Evolutionary conservation across 2,888 invertebrate species (phyloP), one percentile per base, ranked within the genome.

Genomic region (Cephus pulcher): DNA sequence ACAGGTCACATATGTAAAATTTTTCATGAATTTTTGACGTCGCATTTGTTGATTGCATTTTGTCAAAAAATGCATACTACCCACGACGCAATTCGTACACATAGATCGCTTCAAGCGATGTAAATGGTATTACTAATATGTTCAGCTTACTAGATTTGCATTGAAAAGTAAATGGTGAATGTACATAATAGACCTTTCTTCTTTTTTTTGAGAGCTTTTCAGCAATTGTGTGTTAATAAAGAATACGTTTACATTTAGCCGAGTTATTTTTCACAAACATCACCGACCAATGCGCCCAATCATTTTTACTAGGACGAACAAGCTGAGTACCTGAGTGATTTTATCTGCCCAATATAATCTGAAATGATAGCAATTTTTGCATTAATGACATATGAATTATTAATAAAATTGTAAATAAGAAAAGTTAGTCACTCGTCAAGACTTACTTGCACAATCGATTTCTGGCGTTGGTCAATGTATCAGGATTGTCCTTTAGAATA

Each of bases 401-500:
- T 9, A 56, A 23, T 56, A 56, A 15, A 40, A 56, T 23, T 56
- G 23, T 56, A 56, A 2, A 56, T 23, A 56, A 56, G 37, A 78
- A 79, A 40, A 69, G 71, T 68, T 34, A 40, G n/a, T 68, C 68
- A 76, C 12, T 69, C 34, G 40, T 80, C 33, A 15, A 71, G 30
- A 87, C 89, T 89, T 88, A 96, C 96, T 94, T 94, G 85, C 93
- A 93, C 75, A 96, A 91, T 89, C 95, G 95, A 77, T 92, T 93
- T 85, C 94, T 93, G 0, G 96, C 96, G 15, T 92, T 92, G 0
- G 94, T 93, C 81, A 96, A 87, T 12, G 95, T 95, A 12, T 94
- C 94, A 0, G 94, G 91, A 32, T 94, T 93, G 85, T 98, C 97
- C 86, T 97, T 97, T 32, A 97, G 91, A n/a, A 97, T 94, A 85